Evolutionary conservation across 1,140 invertebrate genomes (phyloP), one percentile per base, ranked within the genome.

Genomic region (Melitaea cinxia): DNA sequence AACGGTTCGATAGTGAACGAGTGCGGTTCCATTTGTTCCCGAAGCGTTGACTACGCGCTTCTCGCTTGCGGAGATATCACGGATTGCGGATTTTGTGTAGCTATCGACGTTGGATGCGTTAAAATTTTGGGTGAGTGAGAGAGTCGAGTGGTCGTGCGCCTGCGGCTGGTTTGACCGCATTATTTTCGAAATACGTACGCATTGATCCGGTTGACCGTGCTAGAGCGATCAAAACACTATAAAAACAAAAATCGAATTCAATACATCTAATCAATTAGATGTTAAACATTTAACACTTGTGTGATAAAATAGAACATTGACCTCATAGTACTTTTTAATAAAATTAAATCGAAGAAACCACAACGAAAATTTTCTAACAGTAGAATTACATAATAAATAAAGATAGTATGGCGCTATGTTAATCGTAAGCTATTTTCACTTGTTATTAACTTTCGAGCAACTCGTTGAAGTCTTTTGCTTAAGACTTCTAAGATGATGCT

Each of bases 91-190:
- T 84, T 85, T 82, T 80, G 78, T 80, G 73, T 80, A 75, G 77
- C 77, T 64, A 77, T 77, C 82, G 77, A 78, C 88, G 84, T 86
- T 88, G 85, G 88, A 90, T 88, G 88, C 85, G 85, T 84, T 88
- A 81, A 86, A 82, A 90, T 88, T 90, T 88, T 80, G 85, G 88
- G 88, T 88, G 85, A 90, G 88, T 90, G 85, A 84, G 87, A 88
- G 83, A 90, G 83, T 75, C 78, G 75, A 77, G 78, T 76, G 82
- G 68, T 76, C 79, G 75, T 72, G 80, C 78, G 80, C 82, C 76
- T 74, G 85, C 79, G 79, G 83, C 86, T 82, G 84, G 87, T 90
- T 85, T 90, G 87, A 90, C 87, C 87, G 87, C 87, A 90, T 90
- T 90, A 89, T 89, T 89, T 87, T 85, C 80, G 85, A 87, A 88